Base-by-base conservation (phyloP, 2,797 vertebrate genomes). In the Acrocephalus scirpaceus region DNA sequence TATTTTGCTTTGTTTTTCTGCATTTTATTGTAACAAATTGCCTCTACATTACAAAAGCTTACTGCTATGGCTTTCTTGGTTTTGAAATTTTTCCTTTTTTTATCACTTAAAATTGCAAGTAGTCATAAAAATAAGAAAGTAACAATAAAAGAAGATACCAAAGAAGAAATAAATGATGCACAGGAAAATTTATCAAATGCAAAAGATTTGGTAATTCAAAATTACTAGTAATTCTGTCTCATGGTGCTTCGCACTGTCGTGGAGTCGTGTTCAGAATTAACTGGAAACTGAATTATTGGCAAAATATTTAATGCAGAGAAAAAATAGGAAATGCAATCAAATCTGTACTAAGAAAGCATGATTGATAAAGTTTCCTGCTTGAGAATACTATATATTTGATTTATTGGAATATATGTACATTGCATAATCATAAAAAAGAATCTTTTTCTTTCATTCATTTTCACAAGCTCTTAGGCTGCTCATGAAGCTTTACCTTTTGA, bases 11-110 rank as follows among this genome's bases (percentile, higher is more conserved):
- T 72, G 42, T 67, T 93, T 89, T 86, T 97, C 97, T 97, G 96
- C 96, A 96, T 98, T 98, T 96, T 96, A 95, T 97, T 92, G 97
- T 45, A 61, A 95, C 40, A 95, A 97, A 92, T 95, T 97, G 94
- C 97, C 94, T 98, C 97, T 97, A 96, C 96, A 87, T 95, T 95
- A 79, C 72, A 96, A 92, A 95, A 95, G 91, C 92, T 97, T 94
- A 93, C 77, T 45, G 45, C 71, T 91, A 71, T 93, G 95, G 95
- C 94, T 94, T 96, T 94, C 88, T 91, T 96, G 72, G 69, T 87
- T 93, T 93, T 96, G 79, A 86, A 88, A 80, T 91, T 95, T 91
- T 94, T 77, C 67, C 72, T 86, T 97, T 90, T 66, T 86, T 96
- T 82, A 62, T 40, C 26, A 85, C 34, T 62, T 78, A 66, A 92